Conservation (phyloP, 23 tunicate genomes). For the Phallusia fumigata region DNA sequence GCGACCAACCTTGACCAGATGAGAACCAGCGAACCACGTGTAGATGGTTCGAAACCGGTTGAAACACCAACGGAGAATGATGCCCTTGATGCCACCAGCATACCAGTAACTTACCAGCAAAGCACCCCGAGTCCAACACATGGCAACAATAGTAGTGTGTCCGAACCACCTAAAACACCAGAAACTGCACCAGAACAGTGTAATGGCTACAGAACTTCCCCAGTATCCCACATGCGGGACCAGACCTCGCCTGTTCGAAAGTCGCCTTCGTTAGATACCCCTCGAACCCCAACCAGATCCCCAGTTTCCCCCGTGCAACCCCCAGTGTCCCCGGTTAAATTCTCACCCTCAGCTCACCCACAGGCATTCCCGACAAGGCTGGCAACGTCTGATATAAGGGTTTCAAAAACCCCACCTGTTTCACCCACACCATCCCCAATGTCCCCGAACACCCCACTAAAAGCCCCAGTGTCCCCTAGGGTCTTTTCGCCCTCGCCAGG, state of each 20-base stretch:
- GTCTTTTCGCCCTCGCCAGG: neutral
- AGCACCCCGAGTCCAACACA: neutral
- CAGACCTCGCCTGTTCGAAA: too few relatives aligned
- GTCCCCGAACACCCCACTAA: neutral
- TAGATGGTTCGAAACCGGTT: too few relatives aligned
- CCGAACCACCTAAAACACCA: neutral
- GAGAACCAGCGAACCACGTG: neutral
- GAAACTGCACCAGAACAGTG: neutral
- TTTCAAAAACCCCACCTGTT: neutral
- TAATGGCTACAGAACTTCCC: too few relatives aligned
- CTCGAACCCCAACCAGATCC: neutral
- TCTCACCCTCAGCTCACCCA: neutral
- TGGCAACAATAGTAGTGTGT: neutral
- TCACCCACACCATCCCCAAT: neutral
- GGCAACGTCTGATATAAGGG: too few relatives aligned
- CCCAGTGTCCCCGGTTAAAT: neutral
- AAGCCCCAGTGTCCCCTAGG: conserved; percentile 38
- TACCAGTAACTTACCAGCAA: neutral
- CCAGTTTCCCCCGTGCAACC: neutral
- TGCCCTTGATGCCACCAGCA: neutral
- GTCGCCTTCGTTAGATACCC: too few relatives aligned
- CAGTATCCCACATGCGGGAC: too few relatives aligned
- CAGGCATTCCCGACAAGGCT: neutral
- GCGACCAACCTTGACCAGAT: neutral
- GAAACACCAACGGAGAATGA: neutral